These are phyloP conservation scores for Ursus arctos DNA, from an alignment of 2,113 vertebrate genomes.

Conservation along the genomic window DNA sequence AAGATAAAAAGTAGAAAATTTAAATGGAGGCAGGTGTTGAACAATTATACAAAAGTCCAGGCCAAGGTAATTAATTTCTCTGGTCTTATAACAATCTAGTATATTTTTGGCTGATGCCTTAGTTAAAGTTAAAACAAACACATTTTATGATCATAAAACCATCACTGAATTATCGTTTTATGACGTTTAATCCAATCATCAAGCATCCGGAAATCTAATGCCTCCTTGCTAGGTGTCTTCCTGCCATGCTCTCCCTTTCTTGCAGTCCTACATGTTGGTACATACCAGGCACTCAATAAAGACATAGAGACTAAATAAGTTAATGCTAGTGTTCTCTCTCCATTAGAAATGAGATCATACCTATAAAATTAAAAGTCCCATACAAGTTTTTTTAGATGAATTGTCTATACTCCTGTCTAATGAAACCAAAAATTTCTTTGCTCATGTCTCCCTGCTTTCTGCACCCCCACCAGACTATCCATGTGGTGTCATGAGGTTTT, in stretches of 20 bases:
- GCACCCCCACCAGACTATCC: neutral
- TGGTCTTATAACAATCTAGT: neutral
- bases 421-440: neutral
- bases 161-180: neutral
- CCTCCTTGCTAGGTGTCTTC: neutral
- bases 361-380: neutral
- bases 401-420: neutral
- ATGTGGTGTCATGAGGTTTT: neutral
- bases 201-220: neutral
- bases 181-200: neutral
- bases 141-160: neutral
- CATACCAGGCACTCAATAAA: neutral
- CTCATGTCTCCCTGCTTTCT: neutral
- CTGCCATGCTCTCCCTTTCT: neutral
- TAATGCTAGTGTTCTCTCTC: neutral
- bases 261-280: neutral
- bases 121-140: conserved; percentile 27
- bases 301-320: neutral
- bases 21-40: neutral
- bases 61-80: neutral
- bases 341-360: neutral
- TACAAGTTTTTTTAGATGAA: neutral
- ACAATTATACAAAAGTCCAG: neutral
- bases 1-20: neutral
- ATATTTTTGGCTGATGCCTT: neutral